These are phyloP conservation scores for Muscicapa adusta DNA, from an alignment of 2,113 vertebrate genomes.

Conservation along the genomic window DNA sequence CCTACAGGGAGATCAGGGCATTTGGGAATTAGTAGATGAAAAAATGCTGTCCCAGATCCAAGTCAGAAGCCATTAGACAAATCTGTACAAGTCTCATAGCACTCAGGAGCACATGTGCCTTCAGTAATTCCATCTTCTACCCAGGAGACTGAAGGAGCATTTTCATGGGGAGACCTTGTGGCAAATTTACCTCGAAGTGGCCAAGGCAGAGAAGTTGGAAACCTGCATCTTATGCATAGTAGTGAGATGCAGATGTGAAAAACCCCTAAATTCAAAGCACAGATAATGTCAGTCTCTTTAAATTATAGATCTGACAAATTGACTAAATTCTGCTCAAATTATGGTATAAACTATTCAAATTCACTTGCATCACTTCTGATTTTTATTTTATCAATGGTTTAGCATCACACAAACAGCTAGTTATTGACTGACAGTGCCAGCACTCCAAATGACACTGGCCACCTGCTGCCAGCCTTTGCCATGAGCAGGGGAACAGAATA, in stretches of 20 bases:
- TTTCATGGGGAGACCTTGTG: background rate
- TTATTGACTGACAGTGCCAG: background rate
- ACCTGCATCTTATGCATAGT: background rate
- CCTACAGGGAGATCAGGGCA: background rate
- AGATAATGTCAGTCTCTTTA: background rate
- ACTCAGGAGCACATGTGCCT: background rate
- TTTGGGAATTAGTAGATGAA: background rate
- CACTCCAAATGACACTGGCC: background rate
- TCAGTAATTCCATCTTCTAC: background rate
- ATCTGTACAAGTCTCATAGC: fast-evolving
- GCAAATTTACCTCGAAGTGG: background rate
- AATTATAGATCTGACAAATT: background rate
- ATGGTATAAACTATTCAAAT: background rate
- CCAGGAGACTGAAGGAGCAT: background rate
- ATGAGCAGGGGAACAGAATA: background rate
- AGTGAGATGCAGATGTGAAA: background rate
- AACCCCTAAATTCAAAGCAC: background rate
- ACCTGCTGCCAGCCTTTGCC: background rate
- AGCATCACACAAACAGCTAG: background rate
- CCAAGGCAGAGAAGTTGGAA: background rate
- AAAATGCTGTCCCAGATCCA: background rate
- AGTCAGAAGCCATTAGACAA: background rate
- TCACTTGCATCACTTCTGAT: background rate
- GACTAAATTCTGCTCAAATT: background rate
- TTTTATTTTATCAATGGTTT: background rate